Base-by-base conservation (phyloP, 1,140 invertebrate genomes). In the Drosophila aff. region DNA sequence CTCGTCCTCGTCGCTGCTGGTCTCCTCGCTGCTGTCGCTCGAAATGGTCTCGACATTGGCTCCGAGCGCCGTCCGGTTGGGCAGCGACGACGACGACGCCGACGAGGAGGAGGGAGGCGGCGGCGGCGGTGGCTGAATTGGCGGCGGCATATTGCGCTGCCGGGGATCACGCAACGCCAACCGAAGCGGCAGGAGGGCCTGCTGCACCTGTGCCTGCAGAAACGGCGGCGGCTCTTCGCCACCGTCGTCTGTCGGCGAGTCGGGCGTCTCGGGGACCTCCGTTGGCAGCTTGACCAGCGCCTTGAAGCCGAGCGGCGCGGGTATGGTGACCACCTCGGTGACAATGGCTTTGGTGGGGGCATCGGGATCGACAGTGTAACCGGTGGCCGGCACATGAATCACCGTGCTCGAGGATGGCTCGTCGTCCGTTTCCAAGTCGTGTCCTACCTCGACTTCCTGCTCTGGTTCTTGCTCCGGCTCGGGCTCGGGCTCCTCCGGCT, bases 11-110 rank as follows among this genome's bases (percentile, higher is more conserved):
- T 43, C 13, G 26, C 11, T 63, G 49, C n/a, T 38, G 1, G 31
- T 49, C 7, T 68, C 71, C 15, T 62, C 62, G 61, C 26, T 76
- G 23, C 53, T 73, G 31, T 90, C 86, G 9, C 81, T 79, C 4
- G 85, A 89, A 49, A 90, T 90, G 57, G 66, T 76, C 28, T 85
- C 85, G n/a, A 90, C 83, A 10, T 79, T 65, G 36, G 80, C 81
- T 5, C 68, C 62, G 0, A 81, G 74, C 23, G 55, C 41, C 5
- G 79, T 85, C 4, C 59, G 46, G 2, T 11, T 69, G 40, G 76
- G 60, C 16, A 69, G n/a, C 2, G 52, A 3, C 26, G n/a, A 2
- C 16, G 18, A n/a, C 4, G 47, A 31, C 16, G 49, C 31, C 10
- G 49, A 33, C 10, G 49, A 52, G 2, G 49, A 13, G n/a, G 49